Evolutionary conservation across 2,797 vertebrate species (phyloP).

Genomic region (Nyctalus aviator): DNA sequence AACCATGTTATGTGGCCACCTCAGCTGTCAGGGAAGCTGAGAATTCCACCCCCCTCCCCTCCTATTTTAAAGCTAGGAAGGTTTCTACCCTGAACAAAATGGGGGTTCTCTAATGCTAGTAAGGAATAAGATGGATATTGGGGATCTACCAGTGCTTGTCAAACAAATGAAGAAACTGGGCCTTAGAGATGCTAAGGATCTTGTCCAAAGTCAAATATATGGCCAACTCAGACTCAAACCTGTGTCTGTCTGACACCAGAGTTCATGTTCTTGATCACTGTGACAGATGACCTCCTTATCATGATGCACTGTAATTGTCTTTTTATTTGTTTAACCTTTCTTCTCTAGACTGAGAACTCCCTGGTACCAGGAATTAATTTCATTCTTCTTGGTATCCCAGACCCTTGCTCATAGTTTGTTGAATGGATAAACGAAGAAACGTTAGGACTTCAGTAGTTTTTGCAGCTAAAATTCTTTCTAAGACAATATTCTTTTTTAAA

Average conservation of each 20-base stretch:
- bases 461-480: conserved; percentile 48
- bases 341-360: not conserved
- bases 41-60: not conserved
- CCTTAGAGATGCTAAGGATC: not conserved
- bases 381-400: conserved; percentile 24
- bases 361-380: conserved; percentile 31
- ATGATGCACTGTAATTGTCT: not conserved
- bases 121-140: conserved; percentile 18
- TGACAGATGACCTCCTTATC: not conserved
- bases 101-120: not conserved
- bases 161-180: not conserved
- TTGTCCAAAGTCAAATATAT: not conserved
- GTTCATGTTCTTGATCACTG: not conserved
- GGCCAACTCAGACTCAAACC: not conserved
- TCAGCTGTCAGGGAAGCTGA: conserved; percentile 1
- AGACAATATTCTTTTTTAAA: no score
- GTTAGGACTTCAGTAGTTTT: conserved; percentile 30
- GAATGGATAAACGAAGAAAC: conserved; percentile 12
- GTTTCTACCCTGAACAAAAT: not conserved
- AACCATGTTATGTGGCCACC: not conserved
- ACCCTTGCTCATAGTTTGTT: not conserved
- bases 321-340: conserved; percentile 17
- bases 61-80: not conserved
- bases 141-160: not conserved
- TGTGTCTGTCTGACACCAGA: not conserved